These are phyloP conservation scores for Agrilus mali DNA, from an alignment of 2,888 invertebrate species.

Conservation along the genomic window DNA sequence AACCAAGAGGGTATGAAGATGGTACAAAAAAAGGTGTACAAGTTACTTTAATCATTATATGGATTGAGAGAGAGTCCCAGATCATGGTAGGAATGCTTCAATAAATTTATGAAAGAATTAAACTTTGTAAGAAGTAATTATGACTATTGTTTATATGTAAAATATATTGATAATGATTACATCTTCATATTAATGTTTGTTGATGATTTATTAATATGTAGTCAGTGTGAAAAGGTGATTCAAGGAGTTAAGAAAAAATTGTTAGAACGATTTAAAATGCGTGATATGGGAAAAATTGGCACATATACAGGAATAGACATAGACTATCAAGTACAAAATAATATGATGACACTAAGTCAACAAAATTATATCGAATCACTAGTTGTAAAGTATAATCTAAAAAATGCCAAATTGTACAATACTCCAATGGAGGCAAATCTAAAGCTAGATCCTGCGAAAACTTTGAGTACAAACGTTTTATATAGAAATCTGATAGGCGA, in stretches of 20 bases:
- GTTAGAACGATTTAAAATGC: conserved; percentile 11
- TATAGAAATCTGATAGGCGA: conserved; percentile 17
- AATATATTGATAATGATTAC: conserved; percentile 7
- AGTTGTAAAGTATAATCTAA: conserved; percentile 14
- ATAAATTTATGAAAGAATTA: conserved; percentile 11
- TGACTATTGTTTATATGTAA: too few relatives aligned
- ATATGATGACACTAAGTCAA: conserved; percentile 18
- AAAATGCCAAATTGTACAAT: conserved; percentile 15
- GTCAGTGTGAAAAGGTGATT: conserved; percentile 15
- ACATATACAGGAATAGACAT: conserved; percentile 15
- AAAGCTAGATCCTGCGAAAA: conserved; percentile 3
- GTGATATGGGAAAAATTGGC: conserved; percentile 12
- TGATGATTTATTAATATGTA: conserved; percentile 17
- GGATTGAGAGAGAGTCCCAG: conserved; percentile 7
- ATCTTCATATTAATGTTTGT: conserved; percentile 13
- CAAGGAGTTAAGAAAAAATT: conserved; percentile 15
- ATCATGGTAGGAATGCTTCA: conserved; percentile 17
- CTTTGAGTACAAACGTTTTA: conserved; percentile 12
- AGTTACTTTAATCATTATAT: too few relatives aligned
- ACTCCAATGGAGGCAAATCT: conserved; percentile 23
- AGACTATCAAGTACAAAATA: conserved; percentile 8
- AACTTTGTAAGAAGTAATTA: conserved; percentile 15
- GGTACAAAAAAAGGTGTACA: too few relatives aligned
- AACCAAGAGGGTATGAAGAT: background rate
- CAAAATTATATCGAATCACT: conserved; percentile 16